phyloP scores from a whole-genome alignment of 1,140 invertebrate genomes.

The Druon quercuslanigerum region DNA sequence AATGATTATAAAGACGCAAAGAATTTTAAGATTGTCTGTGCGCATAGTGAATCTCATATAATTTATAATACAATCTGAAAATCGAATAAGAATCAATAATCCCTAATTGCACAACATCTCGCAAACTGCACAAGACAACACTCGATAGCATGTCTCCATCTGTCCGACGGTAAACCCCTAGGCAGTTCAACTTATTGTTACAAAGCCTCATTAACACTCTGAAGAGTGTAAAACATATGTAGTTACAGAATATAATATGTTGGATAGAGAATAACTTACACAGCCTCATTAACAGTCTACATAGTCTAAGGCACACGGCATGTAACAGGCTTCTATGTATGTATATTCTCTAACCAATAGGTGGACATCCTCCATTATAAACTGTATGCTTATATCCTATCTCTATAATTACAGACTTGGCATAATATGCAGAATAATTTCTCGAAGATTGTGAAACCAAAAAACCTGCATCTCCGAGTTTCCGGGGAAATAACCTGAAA shows the following conservation, averaged over 20 bases:
- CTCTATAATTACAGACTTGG: neutral
- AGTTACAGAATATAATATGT: conserved; percentile 16
- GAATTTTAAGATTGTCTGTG: too few relatives aligned
- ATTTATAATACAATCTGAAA: too few relatives aligned
- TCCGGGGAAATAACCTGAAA: conserved; percentile 18
- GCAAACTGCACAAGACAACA: too few relatives aligned
- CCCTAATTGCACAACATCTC: too few relatives aligned
- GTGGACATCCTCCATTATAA: conserved; percentile 22
- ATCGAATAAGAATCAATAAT: too few relatives aligned
- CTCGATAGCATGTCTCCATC: too few relatives aligned
- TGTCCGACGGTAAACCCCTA: neutral
- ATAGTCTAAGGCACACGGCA: neutral
- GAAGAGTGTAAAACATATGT: conserved; percentile 24
- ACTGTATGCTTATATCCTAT: neutral
- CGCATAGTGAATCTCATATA: too few relatives aligned
- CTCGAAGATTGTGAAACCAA: neutral
- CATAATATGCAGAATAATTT: conserved; percentile 15
- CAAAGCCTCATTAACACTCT: conserved; percentile 17
- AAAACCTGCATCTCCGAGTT: neutral
- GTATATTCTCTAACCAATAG: neutral
- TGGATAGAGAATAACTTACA: conserved; percentile 1
- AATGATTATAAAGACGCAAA: too few relatives aligned
- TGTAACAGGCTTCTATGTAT: too few relatives aligned
- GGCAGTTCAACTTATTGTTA: conserved; percentile 17
- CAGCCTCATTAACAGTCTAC: neutral